Base-by-base conservation (phyloP, 1,140 invertebrate genomes). In the Asbolus verrucosus region DNA sequence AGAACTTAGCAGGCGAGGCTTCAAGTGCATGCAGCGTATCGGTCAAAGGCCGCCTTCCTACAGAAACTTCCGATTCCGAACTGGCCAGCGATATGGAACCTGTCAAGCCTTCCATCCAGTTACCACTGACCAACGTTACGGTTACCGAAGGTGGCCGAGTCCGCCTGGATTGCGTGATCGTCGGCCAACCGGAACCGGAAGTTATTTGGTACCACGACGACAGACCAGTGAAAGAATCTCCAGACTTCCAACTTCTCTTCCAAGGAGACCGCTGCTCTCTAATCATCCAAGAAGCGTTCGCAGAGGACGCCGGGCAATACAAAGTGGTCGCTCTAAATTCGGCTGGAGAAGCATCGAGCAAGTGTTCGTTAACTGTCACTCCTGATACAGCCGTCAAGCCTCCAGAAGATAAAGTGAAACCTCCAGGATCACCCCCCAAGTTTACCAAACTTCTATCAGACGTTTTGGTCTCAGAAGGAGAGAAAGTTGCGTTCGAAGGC, bases 161-260 rank as follows among this genome's bases (percentile, higher is more conserved):
- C 2, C 83, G 88, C 38, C 81, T 96, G 59, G 92, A 93, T 75
- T 94, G 92, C 78, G 84, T 94, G 38, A 94, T 96, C 74, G 85
- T 92, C 54, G 93, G 92, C 0, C 89, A 93, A 77, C 94, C 94
- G 0, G 92, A 93, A 81, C 94, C 93, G 0, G 92, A 93, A 83
- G 92, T 95, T 0, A 94, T 93, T 75, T 95, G 93, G 93, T 92
- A 94, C 74, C 94, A 95, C 75, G 89, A 95, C 75, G 89, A 90
- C 65, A 83, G 88, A 36, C 93, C 94, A 8, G 88, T 97, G 0
- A 93, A 94, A 79, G 93, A 94, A 80, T 94, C 92, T 0, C 86
- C 88, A 16, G 93, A 96, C 79, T 88, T 93, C 75, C 91, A 93
- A 74, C 78, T 93, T 6, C 82, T 93, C 0, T 94, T 94, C 78